phyloP scores from a whole-genome alignment of 2,797 vertebrate genomes.

The Argentina silus region DNA sequence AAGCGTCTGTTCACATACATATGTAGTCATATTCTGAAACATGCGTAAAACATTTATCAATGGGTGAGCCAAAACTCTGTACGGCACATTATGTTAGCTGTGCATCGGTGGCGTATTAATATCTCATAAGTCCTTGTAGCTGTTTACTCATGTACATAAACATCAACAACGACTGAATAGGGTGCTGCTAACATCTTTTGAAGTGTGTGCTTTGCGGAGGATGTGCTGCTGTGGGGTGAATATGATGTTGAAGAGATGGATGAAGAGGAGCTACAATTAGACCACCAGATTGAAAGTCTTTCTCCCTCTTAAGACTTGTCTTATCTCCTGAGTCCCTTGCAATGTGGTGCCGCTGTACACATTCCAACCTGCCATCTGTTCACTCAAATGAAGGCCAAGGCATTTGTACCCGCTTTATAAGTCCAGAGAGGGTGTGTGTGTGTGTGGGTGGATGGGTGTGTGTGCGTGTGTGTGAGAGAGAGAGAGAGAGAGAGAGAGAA shows the following conservation, averaged over 20 bases:
- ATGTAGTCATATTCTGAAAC: conserved; percentile 53
- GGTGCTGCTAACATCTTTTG: neutral
- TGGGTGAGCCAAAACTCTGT: neutral
- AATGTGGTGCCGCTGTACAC: conserved; percentile 55
- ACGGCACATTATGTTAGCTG: neutral
- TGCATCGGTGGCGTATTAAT: conserved; percentile 38
- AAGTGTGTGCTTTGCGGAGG: neutral
- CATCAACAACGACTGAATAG: conserved; percentile 16
- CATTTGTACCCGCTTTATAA: conserved; percentile 28
- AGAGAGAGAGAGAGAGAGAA: neutral
- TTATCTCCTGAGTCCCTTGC: conserved; percentile 62
- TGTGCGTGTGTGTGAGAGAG: neutral
- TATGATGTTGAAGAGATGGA: conserved; percentile 41
- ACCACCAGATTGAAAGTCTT: conserved; percentile 71
- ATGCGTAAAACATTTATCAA: conserved; percentile 36
- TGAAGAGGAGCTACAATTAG: conserved; percentile 57
- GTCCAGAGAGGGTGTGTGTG: neutral
- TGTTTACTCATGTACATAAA: conserved; percentile 51
- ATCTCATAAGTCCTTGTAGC: conserved; percentile 59
- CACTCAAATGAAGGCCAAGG: conserved; percentile 59
- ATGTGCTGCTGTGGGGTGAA: neutral
- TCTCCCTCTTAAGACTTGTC: conserved; percentile 67
- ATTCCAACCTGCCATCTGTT: conserved; percentile 74
- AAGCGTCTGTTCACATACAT: conserved; percentile 54
- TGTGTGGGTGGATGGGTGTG: neutral